phyloP scores from a whole-genome alignment of 2,888 invertebrate species.

The Gastracanthus pulcherrimus region DNA sequence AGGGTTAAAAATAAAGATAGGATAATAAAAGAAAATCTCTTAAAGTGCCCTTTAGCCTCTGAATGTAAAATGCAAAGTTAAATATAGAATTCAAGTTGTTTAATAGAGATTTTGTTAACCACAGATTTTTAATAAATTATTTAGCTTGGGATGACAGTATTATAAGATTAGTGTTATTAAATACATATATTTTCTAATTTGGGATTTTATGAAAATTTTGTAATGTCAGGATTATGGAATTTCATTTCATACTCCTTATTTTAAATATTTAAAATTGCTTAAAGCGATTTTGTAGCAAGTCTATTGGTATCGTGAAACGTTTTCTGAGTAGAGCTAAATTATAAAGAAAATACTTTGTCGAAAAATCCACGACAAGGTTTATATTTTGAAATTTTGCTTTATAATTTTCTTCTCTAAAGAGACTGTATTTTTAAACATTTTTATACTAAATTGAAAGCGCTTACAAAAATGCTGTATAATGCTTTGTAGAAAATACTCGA shows the following conservation, averaged over 20 bases:
- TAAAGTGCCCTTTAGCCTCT: not conserved
- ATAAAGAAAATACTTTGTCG: not conserved
- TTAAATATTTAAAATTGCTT: too few species aligned
- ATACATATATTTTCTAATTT: too few species aligned
- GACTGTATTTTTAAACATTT: not conserved
- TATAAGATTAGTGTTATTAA: too few species aligned
- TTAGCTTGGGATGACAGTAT: too few species aligned
- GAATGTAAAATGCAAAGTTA: not conserved
- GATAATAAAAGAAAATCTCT: slow-evolving; percentile 27
- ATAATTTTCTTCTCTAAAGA: not conserved
- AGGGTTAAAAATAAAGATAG: slow-evolving; percentile 13
- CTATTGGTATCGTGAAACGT: too few species aligned
- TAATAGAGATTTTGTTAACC: too few species aligned
- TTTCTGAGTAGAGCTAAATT: not conserved
- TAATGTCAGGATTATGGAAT: too few species aligned
- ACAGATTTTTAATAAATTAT: not conserved
- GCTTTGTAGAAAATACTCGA: not conserved
- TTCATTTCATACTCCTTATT: too few species aligned
- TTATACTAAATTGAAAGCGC: not conserved
- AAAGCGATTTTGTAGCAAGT: too few species aligned
- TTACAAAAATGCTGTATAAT: not conserved
- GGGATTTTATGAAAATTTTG: too few species aligned
- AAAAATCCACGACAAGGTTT: not conserved
- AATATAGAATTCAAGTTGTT: not conserved
- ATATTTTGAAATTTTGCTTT: not conserved